Evolutionary conservation across 2,113 vertebrate species (phyloP), one percentile per base, ranked within the genome.

Genomic region (Gymnarchus niloticus): DNA sequence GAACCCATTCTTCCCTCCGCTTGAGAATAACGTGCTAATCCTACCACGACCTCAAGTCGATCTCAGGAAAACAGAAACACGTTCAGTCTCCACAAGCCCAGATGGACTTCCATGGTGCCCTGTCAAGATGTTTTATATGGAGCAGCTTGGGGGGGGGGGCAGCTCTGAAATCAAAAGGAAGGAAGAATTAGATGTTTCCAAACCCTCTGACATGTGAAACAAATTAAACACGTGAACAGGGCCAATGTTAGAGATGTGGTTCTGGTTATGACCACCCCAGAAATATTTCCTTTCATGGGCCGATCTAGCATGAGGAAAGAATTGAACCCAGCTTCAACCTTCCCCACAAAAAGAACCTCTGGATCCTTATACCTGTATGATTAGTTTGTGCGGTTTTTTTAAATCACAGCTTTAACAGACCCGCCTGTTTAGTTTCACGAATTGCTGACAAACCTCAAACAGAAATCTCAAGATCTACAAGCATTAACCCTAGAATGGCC

Each of bases 21-120:
- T 59, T 33, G 52, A 59, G 23, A 84, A 85, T 77, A 6, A 69
- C n/a, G 14, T 44, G 82, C 89, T 65, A 17, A 10, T 88, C 89
- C 84, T 93, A 90, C 87, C 56, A 89, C 94, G 94, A 94, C 93
- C 92, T 23, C 69, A 87, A 83, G 88, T 91, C 91, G 93, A 94
- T 94, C 93, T 90, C 87, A 93, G 94, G 94, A 91, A 94, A 84
- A 89, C 93, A 93, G 73, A 93, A 93, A 93, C 91, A 92, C 93
- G 91, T 90, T 89, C 48, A 87, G 92, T 54, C 25, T 90, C 88
- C 91, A 76, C 88, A 87, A 83, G 57, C 90, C 84, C 91, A 89
- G 89, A 87, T 88, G 90, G 93, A 92, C 92, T 93, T 94, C 89
- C 84, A 92, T 91, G 88, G 91, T 92, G 90, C 91, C 91, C 90